Conservation (phyloP, 2,797 vertebrate species). For the Geotrypetes seraphini region DNA sequence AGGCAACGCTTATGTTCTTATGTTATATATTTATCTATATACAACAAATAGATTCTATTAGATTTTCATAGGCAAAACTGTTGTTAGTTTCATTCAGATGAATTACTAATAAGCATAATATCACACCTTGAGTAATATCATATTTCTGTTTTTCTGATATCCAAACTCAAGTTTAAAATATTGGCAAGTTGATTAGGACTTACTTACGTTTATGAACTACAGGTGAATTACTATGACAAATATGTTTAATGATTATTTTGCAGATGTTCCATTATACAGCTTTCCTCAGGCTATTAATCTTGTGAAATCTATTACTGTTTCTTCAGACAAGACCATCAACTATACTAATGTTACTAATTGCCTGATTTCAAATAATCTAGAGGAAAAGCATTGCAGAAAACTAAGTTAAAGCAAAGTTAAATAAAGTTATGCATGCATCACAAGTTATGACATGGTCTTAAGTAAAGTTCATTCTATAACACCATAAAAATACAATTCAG, state of each 20-base stretch:
- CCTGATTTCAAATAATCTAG: conserved; percentile 18
- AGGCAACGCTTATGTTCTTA: no score
- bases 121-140: neutral
- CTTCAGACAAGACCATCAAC: conserved; percentile 25
- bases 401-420: neutral
- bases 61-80: neutral
- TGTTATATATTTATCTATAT: no score
- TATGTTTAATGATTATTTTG: conserved; percentile 27
- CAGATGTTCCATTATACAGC: conserved; percentile 32
- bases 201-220: neutral
- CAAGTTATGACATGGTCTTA: no score
- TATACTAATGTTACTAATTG: conserved; percentile 23
- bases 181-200: conserved; percentile 11
- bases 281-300: conserved; percentile 18
- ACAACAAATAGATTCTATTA: neutral
- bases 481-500: no score
- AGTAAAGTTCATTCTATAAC: no score
- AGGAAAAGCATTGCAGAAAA: conserved; percentile 6
- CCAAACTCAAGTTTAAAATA: neutral
- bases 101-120: conserved; percentile 10
- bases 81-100: neutral
- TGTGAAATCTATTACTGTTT: conserved; percentile 22
- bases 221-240: conserved; percentile 33
- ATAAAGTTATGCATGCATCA: neutral
- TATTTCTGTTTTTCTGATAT: neutral